These are phyloP conservation scores for Sorex fumeus DNA, from an alignment of 2,113 vertebrate species.

Conservation along the genomic window DNA sequence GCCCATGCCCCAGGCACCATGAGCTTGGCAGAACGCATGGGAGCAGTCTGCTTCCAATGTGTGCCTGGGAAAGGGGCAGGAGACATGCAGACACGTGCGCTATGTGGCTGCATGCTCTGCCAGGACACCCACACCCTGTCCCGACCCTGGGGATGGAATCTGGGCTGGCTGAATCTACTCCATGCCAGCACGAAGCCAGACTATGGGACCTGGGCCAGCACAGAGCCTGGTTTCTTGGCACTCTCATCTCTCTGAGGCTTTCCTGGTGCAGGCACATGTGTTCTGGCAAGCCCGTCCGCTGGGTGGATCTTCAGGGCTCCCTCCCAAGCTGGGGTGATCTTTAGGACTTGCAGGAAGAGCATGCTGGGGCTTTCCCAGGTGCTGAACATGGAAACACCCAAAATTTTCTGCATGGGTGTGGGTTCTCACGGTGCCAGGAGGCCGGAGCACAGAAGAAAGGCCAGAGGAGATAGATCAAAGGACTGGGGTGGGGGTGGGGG, in stretches of 20 bases:
- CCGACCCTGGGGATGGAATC: background rate
- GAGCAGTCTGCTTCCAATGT: background rate
- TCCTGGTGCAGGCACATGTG: background rate
- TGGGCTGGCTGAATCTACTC: background rate
- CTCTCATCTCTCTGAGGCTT: background rate
- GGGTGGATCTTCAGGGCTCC: background rate
- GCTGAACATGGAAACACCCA: background rate
- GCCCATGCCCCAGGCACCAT: background rate
- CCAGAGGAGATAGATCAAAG: no score
- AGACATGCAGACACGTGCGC: background rate
- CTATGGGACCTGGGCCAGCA: background rate
- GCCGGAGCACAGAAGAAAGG: background rate
- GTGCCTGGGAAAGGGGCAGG: background rate
- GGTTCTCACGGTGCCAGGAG: accelerated
- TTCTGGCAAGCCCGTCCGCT: no score
- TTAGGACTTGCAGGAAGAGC: background rate
- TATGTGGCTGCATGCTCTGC: background rate
- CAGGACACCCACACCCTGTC: background rate
- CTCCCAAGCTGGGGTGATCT: accelerated
- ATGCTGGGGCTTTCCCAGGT: background rate
- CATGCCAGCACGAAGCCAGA: background rate
- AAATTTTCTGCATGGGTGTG: background rate
- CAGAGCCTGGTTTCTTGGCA: background rate
- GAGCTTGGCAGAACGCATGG: background rate
- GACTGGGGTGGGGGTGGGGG: background rate